Percentiles rank a stretch among this genome's conserved stretches.
Conservation (phyloP, 2,113 vertebrate species). For the Amia ocellicauda region DNA sequence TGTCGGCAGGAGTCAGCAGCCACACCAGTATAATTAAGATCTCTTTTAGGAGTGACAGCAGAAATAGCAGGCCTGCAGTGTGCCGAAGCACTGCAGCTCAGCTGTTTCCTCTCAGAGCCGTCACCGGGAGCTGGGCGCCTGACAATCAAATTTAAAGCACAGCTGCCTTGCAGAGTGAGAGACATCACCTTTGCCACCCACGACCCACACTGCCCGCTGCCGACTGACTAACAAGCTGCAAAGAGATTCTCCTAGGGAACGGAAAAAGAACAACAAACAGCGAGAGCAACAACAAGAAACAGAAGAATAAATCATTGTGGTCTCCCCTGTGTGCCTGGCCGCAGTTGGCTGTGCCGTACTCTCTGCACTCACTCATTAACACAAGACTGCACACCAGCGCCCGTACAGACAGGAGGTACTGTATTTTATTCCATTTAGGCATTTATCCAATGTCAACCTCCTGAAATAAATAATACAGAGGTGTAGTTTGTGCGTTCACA, state of each 20-base stretch:
- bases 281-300: conserved; percentile 41
- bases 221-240: conserved; percentile 64
- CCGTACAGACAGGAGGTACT: too few species aligned
- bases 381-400: conserved; percentile 23
- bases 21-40: conserved; percentile 64
- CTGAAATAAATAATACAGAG: too few species aligned
- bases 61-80: conserved; percentile 51
- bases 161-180: conserved; percentile 61
- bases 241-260: conserved; percentile 40
- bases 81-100: conserved; percentile 52
- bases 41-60: conserved; percentile 56
- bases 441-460: too few species aligned
- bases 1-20: conserved; percentile 52
- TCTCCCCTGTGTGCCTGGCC: too few species aligned
- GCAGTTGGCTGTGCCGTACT: too few species aligned
- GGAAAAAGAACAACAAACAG: conserved; percentile 29
- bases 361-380: conserved; percentile 52
- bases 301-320: conserved; percentile 18
- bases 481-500: too few species aligned
- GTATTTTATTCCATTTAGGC: too few species aligned
- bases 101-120: conserved; percentile 62
- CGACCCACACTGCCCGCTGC: conserved; percentile 46
- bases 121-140: conserved; percentile 56
- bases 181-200: conserved; percentile 66
- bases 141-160: conserved; percentile 65